Evolutionary conservation across 2,888 invertebrate species (phyloP).

Genomic region (Trissolcus japonicus): DNA sequence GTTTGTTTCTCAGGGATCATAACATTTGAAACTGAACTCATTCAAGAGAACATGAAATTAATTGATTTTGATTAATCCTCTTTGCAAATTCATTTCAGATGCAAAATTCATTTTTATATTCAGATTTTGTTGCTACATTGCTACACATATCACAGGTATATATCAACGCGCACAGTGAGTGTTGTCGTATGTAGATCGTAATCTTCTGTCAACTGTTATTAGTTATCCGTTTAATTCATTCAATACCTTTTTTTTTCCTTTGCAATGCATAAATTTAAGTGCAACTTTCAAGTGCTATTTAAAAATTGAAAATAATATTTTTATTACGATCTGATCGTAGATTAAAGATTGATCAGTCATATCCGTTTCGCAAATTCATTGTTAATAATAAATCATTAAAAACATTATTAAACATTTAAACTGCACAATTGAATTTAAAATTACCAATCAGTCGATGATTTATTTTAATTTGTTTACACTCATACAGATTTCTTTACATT

Average conservation of each 20-base stretch:
- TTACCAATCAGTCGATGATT: too few species aligned
- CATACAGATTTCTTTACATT: too few species aligned
- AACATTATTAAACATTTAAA: too few species aligned
- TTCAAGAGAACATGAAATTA: constrained; percentile 15
- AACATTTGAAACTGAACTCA: too few species aligned
- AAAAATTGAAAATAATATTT: neutral
- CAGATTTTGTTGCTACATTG: too few species aligned
- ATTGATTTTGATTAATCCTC: constrained; percentile 46
- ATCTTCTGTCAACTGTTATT: constrained; percentile 49
- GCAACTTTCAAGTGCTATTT: neutral
- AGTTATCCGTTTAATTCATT: constrained; percentile 12
- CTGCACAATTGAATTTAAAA: too few species aligned
- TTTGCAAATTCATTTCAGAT: constrained; percentile 41
- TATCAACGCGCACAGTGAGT: constrained; percentile 35
- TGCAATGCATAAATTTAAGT: neutral
- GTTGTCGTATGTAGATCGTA: constrained; percentile 47
- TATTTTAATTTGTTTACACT: too few species aligned
- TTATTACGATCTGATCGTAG: neutral
- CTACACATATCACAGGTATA: constrained; percentile 35
- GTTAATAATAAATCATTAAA: too few species aligned
- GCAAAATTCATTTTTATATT: constrained; percentile 26
- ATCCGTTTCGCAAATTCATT: too few species aligned
- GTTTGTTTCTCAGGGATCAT: too few species aligned
- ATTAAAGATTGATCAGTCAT: too few species aligned
- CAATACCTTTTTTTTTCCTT: too few species aligned